Percentiles rank a stretch among this genome's conserved stretches.
Conservation (phyloP, 2,888 invertebrate genomes). For the Dascillus cervinus region DNA sequence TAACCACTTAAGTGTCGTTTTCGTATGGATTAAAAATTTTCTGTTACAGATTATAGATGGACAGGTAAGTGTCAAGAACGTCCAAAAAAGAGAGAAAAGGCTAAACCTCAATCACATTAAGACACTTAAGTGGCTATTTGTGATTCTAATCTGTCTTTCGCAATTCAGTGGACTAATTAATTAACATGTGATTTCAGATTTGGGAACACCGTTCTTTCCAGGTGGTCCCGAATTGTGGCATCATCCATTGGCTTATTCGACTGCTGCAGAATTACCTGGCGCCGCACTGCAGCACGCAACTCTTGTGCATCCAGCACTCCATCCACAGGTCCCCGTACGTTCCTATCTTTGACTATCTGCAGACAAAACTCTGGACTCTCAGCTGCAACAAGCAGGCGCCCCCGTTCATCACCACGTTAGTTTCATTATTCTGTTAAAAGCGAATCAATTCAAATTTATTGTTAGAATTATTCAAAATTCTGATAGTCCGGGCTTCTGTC, state of each 20-base stretch:
- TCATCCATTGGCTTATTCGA: conserved; percentile 76
- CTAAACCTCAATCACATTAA: no score
- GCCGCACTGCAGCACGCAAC: conserved; percentile 78
- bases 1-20: no score
- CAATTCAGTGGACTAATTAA: no score
- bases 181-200: conserved; percentile 74
- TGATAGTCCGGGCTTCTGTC: conserved; percentile 29
- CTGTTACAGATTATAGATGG: no score
- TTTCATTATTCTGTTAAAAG: conserved; percentile 21
- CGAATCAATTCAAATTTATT: conserved; percentile 5
- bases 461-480: conserved; percentile 14
- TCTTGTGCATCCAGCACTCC: conserved; percentile 93
- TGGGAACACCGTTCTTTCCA: conserved; percentile 94
- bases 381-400: conserved; percentile 47
- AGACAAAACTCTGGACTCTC: conserved; percentile 63
- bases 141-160: no score
- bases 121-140: no score
- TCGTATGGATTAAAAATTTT: no score
- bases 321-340: conserved; percentile 95
- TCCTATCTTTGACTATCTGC: conserved; percentile 97
- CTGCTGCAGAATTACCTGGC: conserved; percentile 73
- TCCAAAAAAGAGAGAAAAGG: no score
- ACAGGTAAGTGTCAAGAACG: no score
- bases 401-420: conserved; percentile 53
- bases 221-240: conserved; percentile 92